Conservation (phyloP, 2,113 vertebrate species). For the Barbus barbus region DNA sequence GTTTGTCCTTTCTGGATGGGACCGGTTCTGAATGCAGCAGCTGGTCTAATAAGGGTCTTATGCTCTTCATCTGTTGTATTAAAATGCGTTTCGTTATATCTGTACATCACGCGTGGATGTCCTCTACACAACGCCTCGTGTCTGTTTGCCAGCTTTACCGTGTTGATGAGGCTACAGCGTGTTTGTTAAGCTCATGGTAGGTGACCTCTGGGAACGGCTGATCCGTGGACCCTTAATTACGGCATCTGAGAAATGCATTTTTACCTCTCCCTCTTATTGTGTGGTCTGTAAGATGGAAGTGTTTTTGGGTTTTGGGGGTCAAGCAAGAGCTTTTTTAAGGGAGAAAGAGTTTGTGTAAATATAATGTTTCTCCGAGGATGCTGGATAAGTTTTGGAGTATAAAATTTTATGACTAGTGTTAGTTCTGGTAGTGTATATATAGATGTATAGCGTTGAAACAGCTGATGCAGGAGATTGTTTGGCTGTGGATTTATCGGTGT, state of each 20-base stretch:
- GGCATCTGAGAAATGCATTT: background rate
- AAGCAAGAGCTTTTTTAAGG: background rate
- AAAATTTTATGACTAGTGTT: constrained; percentile 48
- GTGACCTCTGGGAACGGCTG: constrained; percentile 29
- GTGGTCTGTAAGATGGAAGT: constrained; percentile 7
- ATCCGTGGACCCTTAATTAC: constrained; percentile 13
- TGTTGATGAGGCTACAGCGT: constrained; percentile 3
- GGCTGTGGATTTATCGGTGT: constrained; percentile 34
- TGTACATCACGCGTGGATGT: background rate
- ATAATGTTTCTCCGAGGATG: background rate
- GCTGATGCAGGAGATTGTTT: constrained; percentile 40
- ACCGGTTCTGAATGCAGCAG: constrained; percentile 20
- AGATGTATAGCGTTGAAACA: constrained; percentile 1
- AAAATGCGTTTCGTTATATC: constrained; percentile 37
- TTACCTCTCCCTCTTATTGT: background rate
- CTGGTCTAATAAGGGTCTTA: background rate
- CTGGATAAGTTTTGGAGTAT: constrained; percentile 22
- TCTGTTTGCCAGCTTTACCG: background rate
- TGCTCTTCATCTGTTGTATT: constrained; percentile 34
- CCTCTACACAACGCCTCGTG: no score
- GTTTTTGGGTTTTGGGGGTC: background rate
- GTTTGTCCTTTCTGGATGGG: constrained; percentile 37
- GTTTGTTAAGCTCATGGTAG: constrained; percentile 35
- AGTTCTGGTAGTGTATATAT: constrained; percentile 31
- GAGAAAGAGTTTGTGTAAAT: background rate